Conservation (phyloP, 2,888 invertebrate species). For the Oasisia sp. region DNA sequence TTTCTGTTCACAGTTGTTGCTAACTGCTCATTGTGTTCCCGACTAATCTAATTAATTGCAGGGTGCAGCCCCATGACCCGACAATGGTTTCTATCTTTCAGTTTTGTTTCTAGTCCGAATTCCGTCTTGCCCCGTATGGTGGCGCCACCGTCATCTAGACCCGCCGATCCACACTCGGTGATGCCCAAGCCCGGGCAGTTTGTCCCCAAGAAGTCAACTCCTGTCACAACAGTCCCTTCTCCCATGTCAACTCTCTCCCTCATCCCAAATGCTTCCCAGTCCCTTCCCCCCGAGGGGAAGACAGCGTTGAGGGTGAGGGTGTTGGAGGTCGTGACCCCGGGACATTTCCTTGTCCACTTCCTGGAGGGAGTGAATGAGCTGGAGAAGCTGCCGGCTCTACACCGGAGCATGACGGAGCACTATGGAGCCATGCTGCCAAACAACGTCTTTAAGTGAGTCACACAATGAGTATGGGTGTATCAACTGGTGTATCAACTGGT, state of each 20-base stretch:
- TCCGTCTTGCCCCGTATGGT: not conserved
- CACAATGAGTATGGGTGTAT: not conserved
- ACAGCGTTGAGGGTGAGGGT: constrained; percentile 18
- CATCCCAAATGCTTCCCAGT: not conserved
- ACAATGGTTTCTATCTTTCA: not conserved
- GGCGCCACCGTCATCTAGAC: not conserved
- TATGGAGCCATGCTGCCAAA: constrained; percentile 8
- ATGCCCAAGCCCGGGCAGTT: not conserved
- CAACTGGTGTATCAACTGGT: too few relatives aligned
- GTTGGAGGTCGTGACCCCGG: constrained; percentile 19
- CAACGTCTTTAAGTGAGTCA: constrained; percentile 22
- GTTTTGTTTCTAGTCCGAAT: constrained; percentile 12
- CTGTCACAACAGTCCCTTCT: not conserved
- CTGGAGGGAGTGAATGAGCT: constrained; percentile 17
- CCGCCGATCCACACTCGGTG: not conserved
- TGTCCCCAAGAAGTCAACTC: not conserved
- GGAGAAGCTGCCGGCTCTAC: constrained; percentile 20
- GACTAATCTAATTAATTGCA: not conserved
- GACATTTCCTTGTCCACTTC: constrained; percentile 23
- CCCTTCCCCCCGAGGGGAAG: not conserved
- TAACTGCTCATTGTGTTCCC: not conserved
- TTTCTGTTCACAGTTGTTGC: constrained; percentile 12
- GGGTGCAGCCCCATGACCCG: not conserved
- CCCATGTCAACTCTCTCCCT: not conserved
- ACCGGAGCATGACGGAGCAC: constrained; percentile 24